Evolutionary conservation across 2,797 vertebrate species (phyloP).

Genomic region (Lagorchestes hirsutus): DNA sequence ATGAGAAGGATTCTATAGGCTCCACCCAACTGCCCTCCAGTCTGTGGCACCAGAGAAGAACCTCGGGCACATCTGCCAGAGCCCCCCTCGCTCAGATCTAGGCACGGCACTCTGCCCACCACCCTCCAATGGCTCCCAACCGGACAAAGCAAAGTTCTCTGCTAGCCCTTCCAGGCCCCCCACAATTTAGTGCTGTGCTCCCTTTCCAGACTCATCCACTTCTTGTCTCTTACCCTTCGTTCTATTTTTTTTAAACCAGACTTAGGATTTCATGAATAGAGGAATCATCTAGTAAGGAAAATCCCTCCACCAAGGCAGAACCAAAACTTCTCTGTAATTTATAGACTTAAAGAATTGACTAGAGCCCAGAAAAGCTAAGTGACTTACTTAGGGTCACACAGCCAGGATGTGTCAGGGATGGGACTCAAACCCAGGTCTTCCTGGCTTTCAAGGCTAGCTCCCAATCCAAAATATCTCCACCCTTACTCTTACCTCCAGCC

Average conservation of each 20-base stretch:
- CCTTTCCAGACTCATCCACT: neutral
- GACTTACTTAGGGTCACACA: neutral
- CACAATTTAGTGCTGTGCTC: neutral
- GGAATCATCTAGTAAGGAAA: neutral
- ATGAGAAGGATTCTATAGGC: neutral
- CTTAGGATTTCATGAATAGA: neutral
- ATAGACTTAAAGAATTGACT: neutral
- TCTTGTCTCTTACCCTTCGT: neutral
- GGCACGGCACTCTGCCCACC: neutral
- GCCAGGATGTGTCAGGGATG: neutral
- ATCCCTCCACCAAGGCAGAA: neutral
- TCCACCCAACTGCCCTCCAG: neutral
- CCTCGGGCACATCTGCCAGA: neutral
- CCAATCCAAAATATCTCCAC: neutral
- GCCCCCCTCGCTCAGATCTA: neutral
- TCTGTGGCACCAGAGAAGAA: neutral
- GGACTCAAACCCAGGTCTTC: neutral
- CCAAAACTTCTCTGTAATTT: neutral
- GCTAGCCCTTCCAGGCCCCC: neutral
- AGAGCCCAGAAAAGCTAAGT: neutral
- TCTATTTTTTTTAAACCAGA: neutral
- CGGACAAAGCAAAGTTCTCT: neutral
- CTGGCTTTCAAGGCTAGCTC: neutral
- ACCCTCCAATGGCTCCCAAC: neutral
- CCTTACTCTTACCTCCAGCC: neutral